Conservation (phyloP, 1,140 invertebrate species). For the Doryteuthis pealeii region DNA sequence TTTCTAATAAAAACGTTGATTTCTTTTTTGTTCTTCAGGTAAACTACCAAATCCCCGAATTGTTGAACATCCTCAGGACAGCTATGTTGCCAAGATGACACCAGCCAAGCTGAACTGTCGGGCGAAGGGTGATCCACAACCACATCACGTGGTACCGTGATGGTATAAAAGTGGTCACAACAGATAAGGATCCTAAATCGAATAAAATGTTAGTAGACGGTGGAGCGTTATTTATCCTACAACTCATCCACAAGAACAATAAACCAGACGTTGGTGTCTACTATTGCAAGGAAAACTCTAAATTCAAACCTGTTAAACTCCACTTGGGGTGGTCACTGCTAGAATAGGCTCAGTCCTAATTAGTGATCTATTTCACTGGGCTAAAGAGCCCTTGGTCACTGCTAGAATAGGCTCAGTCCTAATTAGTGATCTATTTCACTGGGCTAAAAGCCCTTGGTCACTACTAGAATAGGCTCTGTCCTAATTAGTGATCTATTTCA, state of each 20-base stretch:
- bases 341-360: no score
- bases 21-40: background rate
- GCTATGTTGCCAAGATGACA: constrained; percentile 84
- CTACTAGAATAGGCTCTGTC: no score
- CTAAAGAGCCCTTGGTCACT: no score
- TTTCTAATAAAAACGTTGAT: no score
- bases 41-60: constrained; percentile 71
- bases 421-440: no score
- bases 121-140: constrained; percentile 80
- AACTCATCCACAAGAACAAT: constrained; percentile 65
- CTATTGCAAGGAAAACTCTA: constrained; percentile 94
- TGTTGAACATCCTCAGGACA: constrained; percentile 90
- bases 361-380: no score
- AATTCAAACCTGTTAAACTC: no score
- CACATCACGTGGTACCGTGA: constrained; percentile 82
- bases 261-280: constrained; percentile 65
- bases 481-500: no score
- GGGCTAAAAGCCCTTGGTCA: no score
- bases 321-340: no score
- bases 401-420: no score
- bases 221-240: constrained; percentile 90
- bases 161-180: constrained; percentile 61
- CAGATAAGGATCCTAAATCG: constrained; percentile 71
- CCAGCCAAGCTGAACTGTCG: constrained; percentile 63
- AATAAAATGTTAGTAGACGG: constrained; percentile 86